A percentile compares a stretch with the other conserved stretches of the same genome.
Evolutionary conservation across 1,140 invertebrate genomes (phyloP).

Genomic region (Anastrepha obliqua): DNA sequence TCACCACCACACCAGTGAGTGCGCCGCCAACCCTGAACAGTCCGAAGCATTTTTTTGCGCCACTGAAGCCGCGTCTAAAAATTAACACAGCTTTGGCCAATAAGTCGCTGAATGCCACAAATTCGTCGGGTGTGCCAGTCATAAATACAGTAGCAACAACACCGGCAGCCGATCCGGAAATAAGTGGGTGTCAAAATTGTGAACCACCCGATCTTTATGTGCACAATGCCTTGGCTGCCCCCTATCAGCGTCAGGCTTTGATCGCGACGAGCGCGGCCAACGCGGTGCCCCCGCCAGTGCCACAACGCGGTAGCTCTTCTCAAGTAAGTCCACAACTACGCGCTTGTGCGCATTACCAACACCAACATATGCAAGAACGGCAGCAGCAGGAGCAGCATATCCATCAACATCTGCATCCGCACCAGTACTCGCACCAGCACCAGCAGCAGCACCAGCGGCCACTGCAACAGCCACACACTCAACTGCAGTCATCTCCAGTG

Average conservation of each 20-base stretch:
- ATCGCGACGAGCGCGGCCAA: not conserved
- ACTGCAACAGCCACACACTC: conserved; percentile 19
- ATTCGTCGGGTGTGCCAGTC: conserved; percentile 58
- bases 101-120: conserved; percentile 56
- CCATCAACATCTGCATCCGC: conserved; percentile 23
- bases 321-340: conserved; percentile 66
- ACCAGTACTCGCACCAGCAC: conserved; percentile 42
- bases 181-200: conserved; percentile 55
- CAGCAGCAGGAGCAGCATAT: conserved; percentile 3
- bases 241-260: conserved; percentile 64
- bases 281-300: conserved; percentile 61
- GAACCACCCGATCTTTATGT: conserved; percentile 71
- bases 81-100: conserved; percentile 70
- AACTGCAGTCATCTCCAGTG: conserved; percentile 35
- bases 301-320: conserved; percentile 54
- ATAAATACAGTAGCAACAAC: not conserved
- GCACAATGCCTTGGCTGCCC: conserved; percentile 69
- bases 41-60: conserved; percentile 72
- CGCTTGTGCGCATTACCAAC: conserved; percentile 40
- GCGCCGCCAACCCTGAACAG: conserved; percentile 66
- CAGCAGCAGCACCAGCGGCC: conserved; percentile 39
- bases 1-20: conserved; percentile 61
- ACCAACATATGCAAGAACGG: conserved; percentile 57
- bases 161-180: conserved; percentile 41
- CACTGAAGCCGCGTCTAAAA: conserved; percentile 71